Evolutionary conservation across 2,113 vertebrate genomes (phyloP).

Genomic region (Argyrosomus japonicus): DNA sequence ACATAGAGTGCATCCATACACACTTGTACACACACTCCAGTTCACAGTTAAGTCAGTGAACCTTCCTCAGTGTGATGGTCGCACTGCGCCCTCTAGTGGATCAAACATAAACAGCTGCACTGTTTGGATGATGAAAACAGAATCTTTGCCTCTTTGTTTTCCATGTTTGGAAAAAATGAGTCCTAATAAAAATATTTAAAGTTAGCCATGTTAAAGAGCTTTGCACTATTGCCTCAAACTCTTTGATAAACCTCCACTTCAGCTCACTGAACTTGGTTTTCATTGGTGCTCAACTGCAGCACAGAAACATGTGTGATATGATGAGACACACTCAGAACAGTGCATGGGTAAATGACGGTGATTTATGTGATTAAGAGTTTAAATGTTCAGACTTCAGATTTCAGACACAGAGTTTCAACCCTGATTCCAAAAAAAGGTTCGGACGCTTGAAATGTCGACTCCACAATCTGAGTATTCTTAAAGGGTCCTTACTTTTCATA

Average conservation of each 20-base stretch:
- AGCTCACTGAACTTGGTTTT: not conserved
- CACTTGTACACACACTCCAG: not conserved
- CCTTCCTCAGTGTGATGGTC: not conserved
- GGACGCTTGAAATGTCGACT: not conserved
- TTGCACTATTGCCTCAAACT: too few species aligned
- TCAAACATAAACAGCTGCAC: not conserved
- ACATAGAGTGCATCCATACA: not conserved
- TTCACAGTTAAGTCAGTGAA: accelerated
- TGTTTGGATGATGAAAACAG: not conserved
- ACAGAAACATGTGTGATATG: not conserved
- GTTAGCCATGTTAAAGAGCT: not conserved
- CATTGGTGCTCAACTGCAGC: not conserved
- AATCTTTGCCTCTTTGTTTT: not conserved
- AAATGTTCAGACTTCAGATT: not conserved
- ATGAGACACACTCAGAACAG: not conserved
- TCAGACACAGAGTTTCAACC: not conserved
- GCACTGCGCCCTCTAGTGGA: slow-evolving; percentile 56
- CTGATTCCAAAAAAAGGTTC: too few species aligned
- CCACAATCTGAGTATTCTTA: not conserved
- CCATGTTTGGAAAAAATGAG: too few species aligned
- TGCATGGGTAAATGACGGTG: too few species aligned
- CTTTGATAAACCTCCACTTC: not conserved
- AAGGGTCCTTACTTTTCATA: slow-evolving; percentile 88
- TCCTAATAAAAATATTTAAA: not conserved
- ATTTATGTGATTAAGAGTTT: too few species aligned